A percentile compares a stretch with the other conserved stretches of the same genome.
These are phyloP conservation scores for Spea bombifrons DNA, from an alignment of 2,113 vertebrate genomes.

Conservation along the genomic window DNA sequence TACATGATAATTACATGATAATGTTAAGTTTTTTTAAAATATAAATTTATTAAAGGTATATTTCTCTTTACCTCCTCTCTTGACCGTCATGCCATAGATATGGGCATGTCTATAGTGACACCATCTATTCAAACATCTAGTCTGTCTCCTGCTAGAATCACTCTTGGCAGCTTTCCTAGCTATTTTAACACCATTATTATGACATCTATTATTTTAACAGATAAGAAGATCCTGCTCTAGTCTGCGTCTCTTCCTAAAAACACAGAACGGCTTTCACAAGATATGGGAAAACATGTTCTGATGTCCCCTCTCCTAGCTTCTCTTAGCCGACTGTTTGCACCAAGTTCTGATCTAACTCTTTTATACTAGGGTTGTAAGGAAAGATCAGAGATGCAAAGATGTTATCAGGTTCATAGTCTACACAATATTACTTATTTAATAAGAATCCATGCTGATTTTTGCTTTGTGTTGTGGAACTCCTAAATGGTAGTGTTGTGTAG, in stretches of 20 bases:
- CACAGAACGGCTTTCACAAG: background rate
- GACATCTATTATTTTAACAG: constrained; percentile 15
- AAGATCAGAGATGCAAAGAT: background rate
- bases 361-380: background rate
- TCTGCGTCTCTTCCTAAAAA: constrained; percentile 3
- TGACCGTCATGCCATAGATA: constrained; percentile 2
- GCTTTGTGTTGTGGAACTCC: background rate
- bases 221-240: constrained; percentile 23
- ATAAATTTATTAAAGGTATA: background rate
- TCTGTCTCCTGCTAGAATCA: constrained; percentile 17
- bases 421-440: background rate
- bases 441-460: background rate
- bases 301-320: background rate
- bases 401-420: background rate
- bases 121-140: background rate
- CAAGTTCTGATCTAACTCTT: background rate
- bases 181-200: constrained; percentile 22
- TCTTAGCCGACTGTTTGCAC: background rate
- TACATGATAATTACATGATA: no score
- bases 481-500: no score
- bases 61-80: background rate
- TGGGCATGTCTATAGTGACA: constrained; percentile 10
- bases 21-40: no score
- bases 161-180: constrained; percentile 20
- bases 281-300: constrained; percentile 7